phyloP scores from a whole-genome alignment of 2,113 vertebrate species.

The Dromaius novaehollandiae region DNA sequence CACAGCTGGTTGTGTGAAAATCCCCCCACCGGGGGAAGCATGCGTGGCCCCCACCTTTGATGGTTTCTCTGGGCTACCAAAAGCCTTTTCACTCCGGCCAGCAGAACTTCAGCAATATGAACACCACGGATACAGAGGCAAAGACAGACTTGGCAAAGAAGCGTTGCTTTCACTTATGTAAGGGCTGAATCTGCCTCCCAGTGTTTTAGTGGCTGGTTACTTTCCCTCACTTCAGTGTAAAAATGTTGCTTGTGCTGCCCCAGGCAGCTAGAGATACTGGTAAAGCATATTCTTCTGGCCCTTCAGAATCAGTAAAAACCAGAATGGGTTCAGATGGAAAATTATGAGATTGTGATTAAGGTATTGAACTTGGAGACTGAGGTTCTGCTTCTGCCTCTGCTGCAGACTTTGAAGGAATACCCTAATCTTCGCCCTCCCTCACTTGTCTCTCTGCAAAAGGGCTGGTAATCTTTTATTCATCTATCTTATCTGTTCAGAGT shows the following conservation, averaged over 20 bases:
- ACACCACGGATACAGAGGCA: not conserved
- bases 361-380: not conserved
- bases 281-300: not conserved
- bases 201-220: not conserved
- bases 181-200: conserved; percentile 33
- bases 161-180: conserved; percentile 20
- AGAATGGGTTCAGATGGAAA: not conserved
- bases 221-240: not conserved
- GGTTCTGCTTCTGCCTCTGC: not conserved
- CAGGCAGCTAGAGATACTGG: not conserved
- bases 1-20: conserved; percentile 38
- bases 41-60: not conserved
- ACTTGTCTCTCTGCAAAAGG: not conserved
- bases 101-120: not conserved
- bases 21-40: not conserved
- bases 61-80: conserved; percentile 29
- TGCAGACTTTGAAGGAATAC: not conserved
- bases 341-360: not conserved
- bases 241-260: not conserved
- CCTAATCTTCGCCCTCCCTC: not conserved
- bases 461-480: not conserved
- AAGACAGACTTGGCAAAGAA: conserved; percentile 4
- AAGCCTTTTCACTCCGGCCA: not conserved
- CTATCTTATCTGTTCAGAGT: not conserved
- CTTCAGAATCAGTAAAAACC: not conserved